These are phyloP conservation scores for Caenorhabditis uteleia DNA, from an alignment of 2,888 invertebrate species.

Conservation along the genomic window DNA sequence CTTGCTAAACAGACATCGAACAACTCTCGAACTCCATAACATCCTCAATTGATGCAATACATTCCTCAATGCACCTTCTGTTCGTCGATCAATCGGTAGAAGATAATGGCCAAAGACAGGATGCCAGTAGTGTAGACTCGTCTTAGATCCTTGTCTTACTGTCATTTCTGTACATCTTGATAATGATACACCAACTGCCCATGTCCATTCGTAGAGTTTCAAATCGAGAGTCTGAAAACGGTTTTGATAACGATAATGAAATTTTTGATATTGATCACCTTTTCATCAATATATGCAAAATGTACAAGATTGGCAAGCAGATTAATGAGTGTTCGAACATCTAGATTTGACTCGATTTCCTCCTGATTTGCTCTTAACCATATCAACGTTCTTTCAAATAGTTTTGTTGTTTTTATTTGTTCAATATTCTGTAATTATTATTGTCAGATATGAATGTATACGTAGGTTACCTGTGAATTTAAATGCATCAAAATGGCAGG, in stretches of 20 bases:
- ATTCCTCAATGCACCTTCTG: slow-evolving; percentile 79
- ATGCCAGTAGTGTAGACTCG: slow-evolving; percentile 81
- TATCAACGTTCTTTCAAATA: slow-evolving; percentile 39
- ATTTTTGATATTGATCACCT: slow-evolving; percentile 31
- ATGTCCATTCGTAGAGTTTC: slow-evolving; percentile 49
- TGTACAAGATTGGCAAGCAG: slow-evolving; percentile 65
- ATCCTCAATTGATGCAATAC: slow-evolving; percentile 78
- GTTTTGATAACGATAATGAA: neutral
- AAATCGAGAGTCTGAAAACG: slow-evolving; percentile 19
- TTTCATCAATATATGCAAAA: slow-evolving; percentile 52
- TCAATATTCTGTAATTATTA: slow-evolving; percentile 24
- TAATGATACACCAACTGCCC: slow-evolving; percentile 42
- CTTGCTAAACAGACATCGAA: slow-evolving; percentile 23
- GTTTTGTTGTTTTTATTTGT: slow-evolving; percentile 18
- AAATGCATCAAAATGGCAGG: slow-evolving; percentile 49
- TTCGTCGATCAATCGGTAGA: slow-evolving; percentile 74
- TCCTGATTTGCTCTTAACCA: slow-evolving; percentile 41
- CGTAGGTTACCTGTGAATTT: slow-evolving; percentile 35
- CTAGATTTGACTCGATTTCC: slow-evolving; percentile 27
- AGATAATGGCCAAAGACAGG: slow-evolving; percentile 81
- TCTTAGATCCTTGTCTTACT: slow-evolving; percentile 22
- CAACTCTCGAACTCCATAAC: slow-evolving; percentile 75
- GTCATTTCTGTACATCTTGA: slow-evolving; percentile 46
- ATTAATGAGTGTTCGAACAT: slow-evolving; percentile 44
- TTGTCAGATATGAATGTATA: neutral